Percentiles rank a stretch among this genome's conserved stretches.
These are phyloP conservation scores for Penaeus indicus DNA, from an alignment of 1,140 invertebrate genomes.

Conservation along the genomic window DNA sequence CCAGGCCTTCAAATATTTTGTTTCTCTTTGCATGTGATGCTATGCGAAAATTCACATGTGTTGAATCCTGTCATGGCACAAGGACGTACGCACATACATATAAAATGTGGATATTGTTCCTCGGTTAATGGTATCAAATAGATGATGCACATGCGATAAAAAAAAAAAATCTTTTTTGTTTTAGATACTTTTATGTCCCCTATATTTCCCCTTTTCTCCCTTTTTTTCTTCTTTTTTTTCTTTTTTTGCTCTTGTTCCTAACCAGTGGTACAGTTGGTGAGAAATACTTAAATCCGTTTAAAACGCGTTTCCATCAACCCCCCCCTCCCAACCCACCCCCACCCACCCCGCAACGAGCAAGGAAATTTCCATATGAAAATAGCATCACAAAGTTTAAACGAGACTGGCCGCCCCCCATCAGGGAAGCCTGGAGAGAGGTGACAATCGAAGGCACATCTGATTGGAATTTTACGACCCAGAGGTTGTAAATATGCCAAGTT, in stretches of 20 bases:
- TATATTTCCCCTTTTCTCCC: too few relatives aligned
- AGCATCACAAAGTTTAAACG: slow-evolving; percentile 44
- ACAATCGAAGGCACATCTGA: slow-evolving; percentile 41
- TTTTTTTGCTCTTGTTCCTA: too few relatives aligned
- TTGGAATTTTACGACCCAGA: slow-evolving; percentile 34
- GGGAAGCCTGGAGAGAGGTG: slow-evolving; percentile 13
- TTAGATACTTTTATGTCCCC: too few relatives aligned
- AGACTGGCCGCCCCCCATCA: slow-evolving; percentile 23
- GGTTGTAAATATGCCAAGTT: slow-evolving; percentile 15
- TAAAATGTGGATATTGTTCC: too few relatives aligned
- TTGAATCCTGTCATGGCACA: too few relatives aligned
- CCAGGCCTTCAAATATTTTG: slow-evolving; percentile 41
- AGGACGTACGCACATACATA: too few relatives aligned
- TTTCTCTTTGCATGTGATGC: slow-evolving; percentile 21
- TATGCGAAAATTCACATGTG: slow-evolving; percentile 15
- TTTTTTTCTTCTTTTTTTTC: too few relatives aligned
- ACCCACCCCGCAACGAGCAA: not conserved
- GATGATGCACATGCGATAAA: too few relatives aligned
- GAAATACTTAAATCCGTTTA: not conserved
- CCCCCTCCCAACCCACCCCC: too few relatives aligned
- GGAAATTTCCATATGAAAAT: slow-evolving; percentile 52
- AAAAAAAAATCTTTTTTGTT: too few relatives aligned
- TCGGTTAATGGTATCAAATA: too few relatives aligned
- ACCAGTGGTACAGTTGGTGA: too few relatives aligned
- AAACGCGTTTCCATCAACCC: not conserved